Percentiles rank a stretch among this genome's conserved stretches.
Conservation (phyloP, 2,113 vertebrate genomes). For the Xerus inauris region DNA sequence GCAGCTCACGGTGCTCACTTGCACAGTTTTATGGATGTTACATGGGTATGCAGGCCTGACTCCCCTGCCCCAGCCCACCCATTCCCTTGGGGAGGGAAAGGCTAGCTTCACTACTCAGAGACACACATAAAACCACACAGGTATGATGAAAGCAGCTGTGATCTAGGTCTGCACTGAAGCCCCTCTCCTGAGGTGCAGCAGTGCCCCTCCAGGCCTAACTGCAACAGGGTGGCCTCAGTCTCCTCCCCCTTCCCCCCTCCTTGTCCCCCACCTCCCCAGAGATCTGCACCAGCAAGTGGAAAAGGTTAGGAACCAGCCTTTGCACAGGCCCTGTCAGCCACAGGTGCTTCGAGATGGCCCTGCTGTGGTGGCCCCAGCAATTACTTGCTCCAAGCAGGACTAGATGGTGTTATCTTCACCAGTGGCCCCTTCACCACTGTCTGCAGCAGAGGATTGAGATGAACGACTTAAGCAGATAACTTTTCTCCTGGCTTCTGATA, state of each 20-base stretch:
- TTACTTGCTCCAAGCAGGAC: constrained; percentile 78
- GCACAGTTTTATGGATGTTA: not conserved
- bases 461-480: constrained; percentile 75
- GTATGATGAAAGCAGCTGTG: not conserved
- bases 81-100: not conserved
- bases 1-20: not conserved
- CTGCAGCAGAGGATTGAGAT: constrained; percentile 77
- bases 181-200: constrained; percentile 19
- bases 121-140: not conserved
- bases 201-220: constrained; percentile 72
- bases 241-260: constrained; percentile 68
- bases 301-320: constrained; percentile 69
- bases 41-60: not conserved
- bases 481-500: constrained; percentile 79
- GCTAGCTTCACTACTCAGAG: not conserved
- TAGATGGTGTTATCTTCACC: constrained; percentile 79
- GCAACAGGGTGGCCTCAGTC: constrained; percentile 63
- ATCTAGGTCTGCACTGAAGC: not conserved
- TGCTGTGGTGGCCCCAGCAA: constrained; percentile 76
- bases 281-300: constrained; percentile 77
- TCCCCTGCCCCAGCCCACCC: not conserved
- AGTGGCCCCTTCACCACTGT: constrained; percentile 77
- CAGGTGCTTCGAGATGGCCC: constrained; percentile 71
- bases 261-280: constrained; percentile 75
- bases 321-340: constrained; percentile 61